Conservation (phyloP, 2,888 invertebrate genomes). For the Xanthia icteritia region DNA sequence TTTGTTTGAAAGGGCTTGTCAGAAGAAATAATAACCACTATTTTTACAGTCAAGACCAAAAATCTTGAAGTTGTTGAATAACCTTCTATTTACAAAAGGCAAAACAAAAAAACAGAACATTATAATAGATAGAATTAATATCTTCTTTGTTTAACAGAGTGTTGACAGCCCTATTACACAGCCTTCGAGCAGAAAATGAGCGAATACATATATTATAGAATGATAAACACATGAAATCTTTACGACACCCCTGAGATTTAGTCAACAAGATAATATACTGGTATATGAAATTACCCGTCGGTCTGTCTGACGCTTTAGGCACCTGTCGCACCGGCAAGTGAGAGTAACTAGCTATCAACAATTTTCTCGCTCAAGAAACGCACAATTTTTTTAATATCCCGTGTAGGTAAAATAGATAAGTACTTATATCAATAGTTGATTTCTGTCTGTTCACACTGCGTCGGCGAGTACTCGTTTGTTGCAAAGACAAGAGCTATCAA, state of each 20-base stretch:
- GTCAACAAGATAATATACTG: slow-evolving; percentile 21
- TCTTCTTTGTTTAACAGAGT: neutral
- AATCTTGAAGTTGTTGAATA: neutral
- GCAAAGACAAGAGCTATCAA: no score
- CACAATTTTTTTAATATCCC: no score
- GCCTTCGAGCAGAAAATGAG: slow-evolving; percentile 15
- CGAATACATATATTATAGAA: slow-evolving; percentile 28
- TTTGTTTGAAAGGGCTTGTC: neutral
- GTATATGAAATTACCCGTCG: slow-evolving; percentile 12
- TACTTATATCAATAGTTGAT: no score
- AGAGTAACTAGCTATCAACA: no score
- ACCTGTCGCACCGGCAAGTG: no score
- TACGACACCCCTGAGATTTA: slow-evolving; percentile 28
- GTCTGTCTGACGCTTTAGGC: slow-evolving; percentile 3
- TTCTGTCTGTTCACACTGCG: no score
- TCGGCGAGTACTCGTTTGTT: no score
- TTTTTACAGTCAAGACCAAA: neutral
- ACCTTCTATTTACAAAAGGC: neutral
- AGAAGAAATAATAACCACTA: neutral
- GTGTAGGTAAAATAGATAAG: no score
- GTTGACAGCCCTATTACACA: slow-evolving; percentile 23
- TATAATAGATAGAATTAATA: neutral
- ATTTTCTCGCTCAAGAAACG: no score
- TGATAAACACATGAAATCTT: slow-evolving; percentile 36
- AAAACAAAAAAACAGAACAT: neutral